Evolutionary conservation across 2,888 invertebrate species (phyloP).

Genomic region (Calliphora vomitoria): DNA sequence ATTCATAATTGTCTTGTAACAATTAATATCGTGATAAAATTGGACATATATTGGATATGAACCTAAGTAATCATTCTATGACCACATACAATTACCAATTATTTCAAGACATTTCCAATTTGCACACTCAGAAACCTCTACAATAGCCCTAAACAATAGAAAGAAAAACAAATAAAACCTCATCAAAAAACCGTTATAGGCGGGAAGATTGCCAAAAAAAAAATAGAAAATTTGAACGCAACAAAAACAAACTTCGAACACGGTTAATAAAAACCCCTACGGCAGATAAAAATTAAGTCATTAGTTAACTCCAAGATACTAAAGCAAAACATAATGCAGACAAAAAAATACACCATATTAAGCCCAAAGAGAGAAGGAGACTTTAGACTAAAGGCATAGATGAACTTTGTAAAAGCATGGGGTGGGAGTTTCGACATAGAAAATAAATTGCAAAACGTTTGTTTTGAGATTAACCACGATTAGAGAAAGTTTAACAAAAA

Average conservation of each 20-base stretch:
- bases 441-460: conserved; percentile 84
- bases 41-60: no score
- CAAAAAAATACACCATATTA: conserved; percentile 31
- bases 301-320: conserved; percentile 82
- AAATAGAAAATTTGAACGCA: not conserved
- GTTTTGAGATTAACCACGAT: conserved; percentile 84
- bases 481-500: conserved; percentile 78
- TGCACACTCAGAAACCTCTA: not conserved
- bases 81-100: no score
- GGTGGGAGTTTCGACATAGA: conserved; percentile 76
- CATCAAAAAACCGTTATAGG: conserved; percentile 64
- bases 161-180: conserved; percentile 74
- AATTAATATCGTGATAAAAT: no score
- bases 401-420: conserved; percentile 28
- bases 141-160: conserved; percentile 58
- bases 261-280: conserved; percentile 81
- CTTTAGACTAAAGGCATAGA: conserved; percentile 33
- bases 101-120: not conserved
- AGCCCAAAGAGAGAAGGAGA: conserved; percentile 47
- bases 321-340: conserved; percentile 14
- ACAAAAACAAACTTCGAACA: conserved; percentile 80
- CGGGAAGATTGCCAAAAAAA: conserved; percentile 71
- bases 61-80: no score
- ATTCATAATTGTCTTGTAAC: no score
- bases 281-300: conserved; percentile 85